Percentiles rank a stretch among this genome's conserved stretches.
These are phyloP conservation scores for Cryptocephalus moraei DNA, from an alignment of 2,888 invertebrate genomes.

Conservation along the genomic window DNA sequence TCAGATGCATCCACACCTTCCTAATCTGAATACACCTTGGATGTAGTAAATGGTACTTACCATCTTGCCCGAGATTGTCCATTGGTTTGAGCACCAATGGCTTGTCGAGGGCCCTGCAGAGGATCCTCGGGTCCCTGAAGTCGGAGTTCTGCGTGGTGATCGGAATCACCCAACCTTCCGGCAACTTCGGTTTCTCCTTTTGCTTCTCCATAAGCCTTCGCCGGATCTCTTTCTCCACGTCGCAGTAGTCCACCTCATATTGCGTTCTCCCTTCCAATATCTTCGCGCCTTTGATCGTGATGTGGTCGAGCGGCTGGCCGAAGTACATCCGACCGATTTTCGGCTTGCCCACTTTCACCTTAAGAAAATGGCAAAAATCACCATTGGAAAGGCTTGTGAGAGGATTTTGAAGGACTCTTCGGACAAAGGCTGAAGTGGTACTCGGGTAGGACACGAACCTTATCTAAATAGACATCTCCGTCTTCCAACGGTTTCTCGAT, in stretches of 20 bases:
- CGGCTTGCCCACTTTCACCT: constrained; percentile 16
- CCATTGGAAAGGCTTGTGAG: too few relatives aligned
- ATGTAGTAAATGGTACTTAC: constrained; percentile 8
- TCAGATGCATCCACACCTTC: neutral
- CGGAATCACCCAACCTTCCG: constrained; percentile 18
- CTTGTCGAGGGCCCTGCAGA: constrained; percentile 13
- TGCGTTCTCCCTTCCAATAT: constrained; percentile 16
- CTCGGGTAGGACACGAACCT: constrained; percentile 7
- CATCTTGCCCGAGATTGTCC: constrained; percentile 17
- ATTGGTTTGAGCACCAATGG: constrained; percentile 10
- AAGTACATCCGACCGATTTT: constrained; percentile 17
- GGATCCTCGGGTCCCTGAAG: constrained; percentile 15
- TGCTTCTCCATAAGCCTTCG: constrained; percentile 9
- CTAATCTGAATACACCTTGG: neutral
- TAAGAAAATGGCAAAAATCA: neutral
- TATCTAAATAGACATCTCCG: constrained; percentile 17
- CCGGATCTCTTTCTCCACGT: constrained; percentile 18
- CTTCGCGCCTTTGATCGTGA: constrained; percentile 12
- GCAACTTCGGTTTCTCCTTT: constrained; percentile 11
- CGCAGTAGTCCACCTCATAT: constrained; percentile 23
- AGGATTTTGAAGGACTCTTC: too few relatives aligned
- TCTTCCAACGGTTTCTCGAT: constrained; percentile 13
- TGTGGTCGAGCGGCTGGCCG: constrained; percentile 15
- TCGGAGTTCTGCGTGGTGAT: constrained; percentile 18
- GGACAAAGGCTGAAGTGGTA: too few relatives aligned